Evolutionary conservation across 2,888 invertebrate genomes (phyloP), one percentile per base, ranked within the genome.

Genomic region (Eupithecia insigniata): DNA sequence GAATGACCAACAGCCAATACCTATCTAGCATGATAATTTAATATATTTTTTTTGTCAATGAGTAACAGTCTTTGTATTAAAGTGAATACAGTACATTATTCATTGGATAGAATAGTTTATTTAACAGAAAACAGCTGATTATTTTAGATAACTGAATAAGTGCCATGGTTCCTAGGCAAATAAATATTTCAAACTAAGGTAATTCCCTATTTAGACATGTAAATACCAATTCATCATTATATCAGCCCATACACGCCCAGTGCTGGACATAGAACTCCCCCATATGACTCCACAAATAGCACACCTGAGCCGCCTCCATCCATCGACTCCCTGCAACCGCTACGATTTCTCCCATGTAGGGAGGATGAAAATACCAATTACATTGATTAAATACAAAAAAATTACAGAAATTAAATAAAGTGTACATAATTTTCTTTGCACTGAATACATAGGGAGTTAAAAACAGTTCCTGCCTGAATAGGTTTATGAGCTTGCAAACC

Each of bases 1-100:
- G 26, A 67, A 36, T 67, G 67, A 58, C 58, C 32, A 32, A 58
- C 16, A 26, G 36, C 58, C 18, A 36, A 14, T 32, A n/a, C 58
- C 10, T 26, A 32, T 16, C n/a, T 30, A 67, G 28, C 55, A 22
- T 58, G 5, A 26, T 58, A 58, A 28, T 26, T 58, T 18, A 28
- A 58, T 58, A 22, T 28, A 16, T 58, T 22, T 26, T 26, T 58
- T 58, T 58, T 58, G 28, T 58, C 55, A 26, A 3, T 26, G 55
- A 58, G 16, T 58, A 58, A 14, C 14, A 58, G n/a, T n/a, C n/a
- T n/a, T n/a, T 14, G 46, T 46, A n/a, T n/a, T 8, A 7, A 7
- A n/a, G n/a, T 46, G 8, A 46, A 46, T n/a, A 46, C 46, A 46
- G n/a, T 46, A 46, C n/a, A 7, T 2, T n/a, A n/a, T 46, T 46